Evolutionary conservation across 1,140 invertebrate genomes (phyloP).

Genomic region (Ceratosolen solmsi): DNA sequence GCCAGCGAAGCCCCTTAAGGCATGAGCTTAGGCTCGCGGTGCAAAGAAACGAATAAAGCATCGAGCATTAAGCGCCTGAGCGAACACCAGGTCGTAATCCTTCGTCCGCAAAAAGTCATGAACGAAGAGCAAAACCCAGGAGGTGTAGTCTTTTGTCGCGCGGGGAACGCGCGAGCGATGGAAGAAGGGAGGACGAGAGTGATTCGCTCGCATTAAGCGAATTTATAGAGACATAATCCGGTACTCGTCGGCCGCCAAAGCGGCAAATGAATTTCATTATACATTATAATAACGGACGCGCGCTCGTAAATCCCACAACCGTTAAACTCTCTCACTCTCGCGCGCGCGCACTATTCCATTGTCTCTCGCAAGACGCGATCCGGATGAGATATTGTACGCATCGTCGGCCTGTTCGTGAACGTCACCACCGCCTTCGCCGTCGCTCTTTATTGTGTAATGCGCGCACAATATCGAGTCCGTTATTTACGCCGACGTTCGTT

Average conservation of each 20-base stretch:
- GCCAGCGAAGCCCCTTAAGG: not conserved
- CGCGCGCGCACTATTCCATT: conserved; percentile 32
- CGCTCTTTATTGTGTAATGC: conserved; percentile 26
- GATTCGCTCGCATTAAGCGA: conserved; percentile 30
- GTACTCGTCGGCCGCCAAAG: conserved; percentile 5
- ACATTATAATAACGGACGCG: conserved; percentile 38
- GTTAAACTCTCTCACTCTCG: conserved; percentile 9
- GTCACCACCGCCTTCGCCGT: too few relatives aligned
- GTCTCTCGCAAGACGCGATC: conserved; percentile 6
- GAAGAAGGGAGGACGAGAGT: not conserved
- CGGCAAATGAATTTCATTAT: conserved; percentile 43
- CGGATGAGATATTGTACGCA: not conserved
- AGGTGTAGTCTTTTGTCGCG: not conserved
- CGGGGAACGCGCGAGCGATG: not conserved
- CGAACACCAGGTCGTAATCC: not conserved
- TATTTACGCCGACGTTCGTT: conserved; percentile 11
- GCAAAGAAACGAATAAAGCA: too few relatives aligned
- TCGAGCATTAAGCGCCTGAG: too few relatives aligned
- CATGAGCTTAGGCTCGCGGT: not conserved
- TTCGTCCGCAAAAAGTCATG: not conserved
- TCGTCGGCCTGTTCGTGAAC: not conserved
- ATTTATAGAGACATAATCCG: conserved; percentile 42
- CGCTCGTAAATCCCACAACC: conserved; percentile 28
- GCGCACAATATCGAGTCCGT: not conserved
- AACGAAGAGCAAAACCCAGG: not conserved